These are phyloP conservation scores for Phyllotis vaccarum DNA, from an alignment of 2,797 vertebrate genomes.

Conservation along the genomic window DNA sequence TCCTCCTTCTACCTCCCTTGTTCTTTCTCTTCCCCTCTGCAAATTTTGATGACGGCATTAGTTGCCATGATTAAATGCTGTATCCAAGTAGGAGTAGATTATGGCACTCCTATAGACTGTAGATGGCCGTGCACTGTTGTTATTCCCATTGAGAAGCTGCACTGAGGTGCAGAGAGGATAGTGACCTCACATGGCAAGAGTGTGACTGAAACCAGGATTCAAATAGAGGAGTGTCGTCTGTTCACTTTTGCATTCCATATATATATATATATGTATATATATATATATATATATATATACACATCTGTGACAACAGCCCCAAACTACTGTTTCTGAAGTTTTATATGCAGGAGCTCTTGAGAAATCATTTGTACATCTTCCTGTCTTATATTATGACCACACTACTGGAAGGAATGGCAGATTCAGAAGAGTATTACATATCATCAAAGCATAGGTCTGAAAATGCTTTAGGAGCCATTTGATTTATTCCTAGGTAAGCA, in stretches of 20 bases:
- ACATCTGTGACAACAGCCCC: too few species aligned
- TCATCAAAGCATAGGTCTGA: background rate
- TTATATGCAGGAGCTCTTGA: background rate
- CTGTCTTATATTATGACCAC: background rate
- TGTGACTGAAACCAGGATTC: constrained; percentile 24
- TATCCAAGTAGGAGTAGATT: background rate
- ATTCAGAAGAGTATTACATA: constrained; percentile 24
- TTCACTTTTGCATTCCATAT: constrained; percentile 1
- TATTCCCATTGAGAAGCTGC: constrained; percentile 13
- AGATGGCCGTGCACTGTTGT: background rate
- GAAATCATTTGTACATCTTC: background rate
- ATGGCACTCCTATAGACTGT: constrained; percentile 16
- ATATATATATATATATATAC: too few species aligned
- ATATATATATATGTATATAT: too few species aligned
- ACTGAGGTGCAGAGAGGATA: constrained; percentile 1
- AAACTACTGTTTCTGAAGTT: background rate
- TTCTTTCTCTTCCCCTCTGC: background rate
- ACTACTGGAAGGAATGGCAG: background rate
- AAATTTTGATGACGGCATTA: background rate
- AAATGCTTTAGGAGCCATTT: background rate
- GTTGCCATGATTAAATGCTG: background rate
- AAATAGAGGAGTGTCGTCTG: constrained; percentile 26
- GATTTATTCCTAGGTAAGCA: background rate
- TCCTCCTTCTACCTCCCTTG: background rate
- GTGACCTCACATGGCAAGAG: constrained; percentile 1